Conservation (phyloP, 2,113 vertebrate genomes). For the Pituophis catenifer region DNA sequence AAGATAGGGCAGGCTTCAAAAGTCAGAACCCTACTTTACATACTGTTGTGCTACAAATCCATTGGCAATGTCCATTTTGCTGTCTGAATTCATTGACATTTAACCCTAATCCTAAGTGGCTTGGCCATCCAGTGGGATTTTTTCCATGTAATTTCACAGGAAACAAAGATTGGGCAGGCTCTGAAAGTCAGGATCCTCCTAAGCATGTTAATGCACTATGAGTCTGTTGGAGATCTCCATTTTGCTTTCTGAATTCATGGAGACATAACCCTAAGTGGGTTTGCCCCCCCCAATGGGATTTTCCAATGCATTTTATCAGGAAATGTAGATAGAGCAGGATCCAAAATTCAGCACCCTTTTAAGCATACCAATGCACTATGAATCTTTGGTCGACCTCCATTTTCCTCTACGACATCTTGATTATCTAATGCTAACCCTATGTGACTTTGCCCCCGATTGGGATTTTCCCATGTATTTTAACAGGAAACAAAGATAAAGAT, state of each 20-base stretch:
- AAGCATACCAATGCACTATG: background rate
- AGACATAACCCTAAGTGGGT: background rate
- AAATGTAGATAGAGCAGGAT: background rate
- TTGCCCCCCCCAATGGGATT: background rate
- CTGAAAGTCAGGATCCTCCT: background rate
- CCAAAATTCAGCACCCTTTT: background rate
- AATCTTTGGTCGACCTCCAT: background rate
- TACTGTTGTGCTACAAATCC: background rate
- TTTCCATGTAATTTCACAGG: background rate
- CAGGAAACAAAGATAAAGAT: too few species aligned
- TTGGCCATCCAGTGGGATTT: background rate
- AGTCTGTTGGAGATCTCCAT: background rate
- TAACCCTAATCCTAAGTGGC: too few species aligned
- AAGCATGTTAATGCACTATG: background rate
- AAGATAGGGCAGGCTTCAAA: too few species aligned
- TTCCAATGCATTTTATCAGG: background rate
- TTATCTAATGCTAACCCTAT: too few species aligned
- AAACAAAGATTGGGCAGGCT: too few species aligned
- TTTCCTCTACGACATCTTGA: background rate
- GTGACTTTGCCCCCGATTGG: too few species aligned
- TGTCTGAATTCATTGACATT: background rate
- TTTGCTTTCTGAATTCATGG: background rate
- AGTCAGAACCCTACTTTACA: background rate
- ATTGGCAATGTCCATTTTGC: too few species aligned
- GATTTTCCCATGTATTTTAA: too few species aligned